Evolutionary conservation across 2,888 invertebrate genomes (phyloP).

Genomic region (Therioaphis trifolii): DNA sequence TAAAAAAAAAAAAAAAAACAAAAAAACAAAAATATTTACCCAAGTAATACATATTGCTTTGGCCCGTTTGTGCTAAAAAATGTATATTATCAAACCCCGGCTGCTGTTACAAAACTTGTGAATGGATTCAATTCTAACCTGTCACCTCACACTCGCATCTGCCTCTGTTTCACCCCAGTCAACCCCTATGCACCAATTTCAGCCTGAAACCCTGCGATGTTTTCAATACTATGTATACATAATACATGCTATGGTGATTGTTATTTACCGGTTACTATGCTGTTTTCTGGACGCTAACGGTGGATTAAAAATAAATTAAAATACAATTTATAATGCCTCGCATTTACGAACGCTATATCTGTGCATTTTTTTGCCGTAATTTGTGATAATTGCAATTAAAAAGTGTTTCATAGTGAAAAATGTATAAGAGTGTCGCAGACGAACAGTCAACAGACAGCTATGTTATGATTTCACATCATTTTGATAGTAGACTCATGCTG

Average conservation of each 20-base stretch:
- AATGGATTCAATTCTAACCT: conserved; percentile 61
- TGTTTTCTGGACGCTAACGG: conserved; percentile 59
- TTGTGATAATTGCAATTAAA: conserved; percentile 58
- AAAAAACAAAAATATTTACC: not conserved
- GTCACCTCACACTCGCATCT: conserved; percentile 59
- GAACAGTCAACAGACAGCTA: conserved; percentile 51
- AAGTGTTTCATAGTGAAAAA: conserved; percentile 60
- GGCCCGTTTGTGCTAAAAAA: conserved; percentile 42
- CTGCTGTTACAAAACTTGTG: conserved; percentile 51
- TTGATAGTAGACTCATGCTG: conserved; percentile 58
- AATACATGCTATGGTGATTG: conserved; percentile 59
- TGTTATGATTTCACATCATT: conserved; percentile 58
- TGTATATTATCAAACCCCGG: conserved; percentile 43
- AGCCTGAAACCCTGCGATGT: conserved; percentile 58
- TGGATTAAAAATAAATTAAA: conserved; percentile 57
- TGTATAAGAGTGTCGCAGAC: conserved; percentile 51
- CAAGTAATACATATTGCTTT: conserved; percentile 43
- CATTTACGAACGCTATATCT: conserved; percentile 60
- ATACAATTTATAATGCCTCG: conserved; percentile 51
- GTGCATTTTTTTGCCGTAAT: conserved; percentile 60
- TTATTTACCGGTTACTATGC: conserved; percentile 61
- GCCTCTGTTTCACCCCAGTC: conserved; percentile 48
- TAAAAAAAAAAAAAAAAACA: conserved; percentile 13
- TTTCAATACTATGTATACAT: conserved; percentile 52
- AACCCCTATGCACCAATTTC: conserved; percentile 53